Evolutionary conservation across 1,140 invertebrate species (phyloP), one percentile per base, ranked within the genome.

Genomic region (Drosophila pruinosa): DNA sequence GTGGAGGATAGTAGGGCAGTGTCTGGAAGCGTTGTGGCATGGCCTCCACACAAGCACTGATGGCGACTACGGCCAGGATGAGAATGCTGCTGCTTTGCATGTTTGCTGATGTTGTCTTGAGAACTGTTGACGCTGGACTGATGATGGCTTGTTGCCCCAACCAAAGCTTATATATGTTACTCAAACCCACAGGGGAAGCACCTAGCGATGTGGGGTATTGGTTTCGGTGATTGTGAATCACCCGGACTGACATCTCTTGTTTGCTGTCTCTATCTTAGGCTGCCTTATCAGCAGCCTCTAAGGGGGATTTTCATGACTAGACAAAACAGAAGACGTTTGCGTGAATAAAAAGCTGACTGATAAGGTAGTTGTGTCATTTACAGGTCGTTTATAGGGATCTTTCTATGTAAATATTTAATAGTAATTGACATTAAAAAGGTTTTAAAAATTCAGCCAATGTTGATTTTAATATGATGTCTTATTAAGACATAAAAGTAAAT

Each of bases 51-150:
- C 75, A 39, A 14, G 52, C 80, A 12, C 57, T 57, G 1, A 90
- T 54, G 8, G 82, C 64, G 14, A 81, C 69, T 6, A 86, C 4
- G 12, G 72, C 71, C 22, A 81, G 17, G 17, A 90, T 65, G 26
- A 78, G 8, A 47, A 72, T 63, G 71, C 41, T 81, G 64, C 45
- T 54, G 38, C 43, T 86, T 15, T 85, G 80, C 80, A 85, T 85
- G 41, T 8, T 72, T 43, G 3, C 24, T 39, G 36, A 56, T 28
- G 14, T 63, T 39, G 69, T 39, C 65, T 54, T 5, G 12, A 39
- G 3, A 22, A 72, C 5, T 26, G 54, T 28, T n/a, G 15, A 12
- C 21, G 26, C 24, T 17, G 57, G 7, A 65, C 63, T 83, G 79
- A 72, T 83, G 72, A 1, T 10, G 5, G 15, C 22, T 24, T 14